Percentiles rank a stretch among this genome's conserved stretches.
Conservation (phyloP, 2,797 vertebrate genomes). For the Tachyglossus aculeatus region DNA sequence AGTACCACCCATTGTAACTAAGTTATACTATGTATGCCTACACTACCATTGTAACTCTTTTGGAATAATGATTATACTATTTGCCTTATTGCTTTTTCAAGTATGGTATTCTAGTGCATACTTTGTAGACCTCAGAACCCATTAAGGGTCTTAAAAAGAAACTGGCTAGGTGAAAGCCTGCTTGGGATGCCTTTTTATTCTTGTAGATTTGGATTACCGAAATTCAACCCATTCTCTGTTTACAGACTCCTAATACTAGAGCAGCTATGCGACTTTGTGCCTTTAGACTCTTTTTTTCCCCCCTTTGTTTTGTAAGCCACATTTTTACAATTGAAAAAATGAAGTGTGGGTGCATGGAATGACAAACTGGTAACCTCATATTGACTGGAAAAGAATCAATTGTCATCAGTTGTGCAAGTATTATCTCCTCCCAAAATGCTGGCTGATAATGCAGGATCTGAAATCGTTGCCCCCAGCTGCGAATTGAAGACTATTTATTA, state of each 20-base stretch:
- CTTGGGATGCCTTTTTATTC: constrained; percentile 76
- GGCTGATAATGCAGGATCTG: constrained; percentile 27
- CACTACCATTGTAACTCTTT: constrained; percentile 80
- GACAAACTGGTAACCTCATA: constrained; percentile 50
- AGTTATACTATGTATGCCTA: constrained; percentile 81
- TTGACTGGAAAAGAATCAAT: constrained; percentile 39
- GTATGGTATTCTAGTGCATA: constrained; percentile 74
- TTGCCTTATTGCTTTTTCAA: constrained; percentile 82
- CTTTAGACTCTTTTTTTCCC: constrained; percentile 71
- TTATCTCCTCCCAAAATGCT: constrained; percentile 32
- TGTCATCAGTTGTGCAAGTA: constrained; percentile 49
- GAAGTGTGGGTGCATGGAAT: constrained; percentile 56
- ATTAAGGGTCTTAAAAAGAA: constrained; percentile 71
- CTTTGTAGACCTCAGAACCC: constrained; percentile 75
- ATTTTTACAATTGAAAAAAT: constrained; percentile 66
- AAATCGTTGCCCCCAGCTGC: constrained; percentile 23
- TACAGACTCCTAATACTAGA: constrained; percentile 80
- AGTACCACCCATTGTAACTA: constrained; percentile 75
- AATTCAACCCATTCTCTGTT: constrained; percentile 78
- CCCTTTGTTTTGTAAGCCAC: constrained; percentile 53
- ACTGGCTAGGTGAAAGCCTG: constrained; percentile 67
- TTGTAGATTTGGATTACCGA: constrained; percentile 71
- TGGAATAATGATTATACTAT: constrained; percentile 76
- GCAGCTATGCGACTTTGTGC: constrained; percentile 82
- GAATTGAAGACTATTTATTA: constrained; percentile 50